Evolutionary conservation across 2,797 vertebrate genomes (phyloP), one percentile per base, ranked within the genome.

Genomic region (Xerus rutilus): DNA sequence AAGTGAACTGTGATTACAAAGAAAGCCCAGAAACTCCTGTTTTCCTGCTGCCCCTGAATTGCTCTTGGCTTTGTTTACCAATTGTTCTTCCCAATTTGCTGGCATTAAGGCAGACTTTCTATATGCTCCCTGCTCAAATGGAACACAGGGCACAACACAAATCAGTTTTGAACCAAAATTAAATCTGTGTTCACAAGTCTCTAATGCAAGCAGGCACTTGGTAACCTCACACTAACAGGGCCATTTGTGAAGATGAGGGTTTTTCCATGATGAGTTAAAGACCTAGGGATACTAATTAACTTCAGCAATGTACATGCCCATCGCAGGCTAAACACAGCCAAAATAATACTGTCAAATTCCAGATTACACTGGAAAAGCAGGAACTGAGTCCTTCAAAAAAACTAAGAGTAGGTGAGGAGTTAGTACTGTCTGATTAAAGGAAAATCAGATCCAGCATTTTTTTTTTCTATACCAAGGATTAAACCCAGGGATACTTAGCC

Each of bases 281-380:
- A 77, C 12, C n/a, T 5, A 86, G 18, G 67, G n/a, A 97, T 28
- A 25, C 69, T 67, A 95, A 78, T 91, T 81, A 96, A 93, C 32
- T 92, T 52, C n/a, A 96, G 72, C 32, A 57, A 35, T 11, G 39
- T 49, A 64, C 5, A 83, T 6, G 76, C 23, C 17, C 82, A 59
- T 23, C 15, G 32, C 62, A 47, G 69, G 43, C 18, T 35, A 49
- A 32, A 30, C 2, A 32, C 0, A 85, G 23, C 21, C 25, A n/a
- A 30, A 47, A 47, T 62, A 23, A 62, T 62, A 62, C 25, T 25
- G 59, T 73, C 43, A 79, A 69, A 84, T 77, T 73, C 72, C 74
- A 64, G 77, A 35, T 67, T 67, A 62, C 10, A 28, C 0, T 20
- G 4, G 18, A 69, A 69, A 81, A 39, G 30, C 52, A 73, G 57